These are phyloP conservation scores for Sarcophilus harrisii DNA, from an alignment of 2,797 vertebrate genomes.

Conservation along the genomic window DNA sequence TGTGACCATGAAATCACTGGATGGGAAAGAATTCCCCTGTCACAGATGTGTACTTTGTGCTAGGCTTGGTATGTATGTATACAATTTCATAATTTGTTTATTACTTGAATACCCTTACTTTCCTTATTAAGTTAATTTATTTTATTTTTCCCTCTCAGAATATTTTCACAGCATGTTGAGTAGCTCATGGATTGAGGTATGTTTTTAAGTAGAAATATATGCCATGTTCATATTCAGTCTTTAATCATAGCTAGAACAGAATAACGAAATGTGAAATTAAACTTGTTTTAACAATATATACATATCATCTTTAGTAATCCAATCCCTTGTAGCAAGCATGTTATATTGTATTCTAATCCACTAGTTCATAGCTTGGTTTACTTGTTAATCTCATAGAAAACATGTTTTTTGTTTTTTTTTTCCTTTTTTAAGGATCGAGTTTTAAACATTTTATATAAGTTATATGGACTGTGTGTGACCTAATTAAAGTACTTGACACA, in stretches of 20 bases:
- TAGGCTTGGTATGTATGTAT: constrained; percentile 91
- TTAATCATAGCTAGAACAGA: not conserved
- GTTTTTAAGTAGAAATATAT: constrained; percentile 37
- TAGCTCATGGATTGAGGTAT: constrained; percentile 98
- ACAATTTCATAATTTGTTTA: not conserved
- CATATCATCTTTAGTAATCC: not conserved
- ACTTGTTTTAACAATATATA: not conserved
- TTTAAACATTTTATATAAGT: not conserved
- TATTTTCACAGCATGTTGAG: constrained; percentile 99
- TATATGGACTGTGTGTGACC: not conserved
- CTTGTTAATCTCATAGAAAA: not conserved
- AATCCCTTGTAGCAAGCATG: not conserved
- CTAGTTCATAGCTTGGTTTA: not conserved
- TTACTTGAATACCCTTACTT: constrained; percentile 56
- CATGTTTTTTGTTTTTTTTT: not conserved
- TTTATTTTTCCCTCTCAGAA: constrained; percentile 87
- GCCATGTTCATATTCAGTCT: not conserved
- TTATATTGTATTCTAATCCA: not conserved
- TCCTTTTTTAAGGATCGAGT: not conserved
- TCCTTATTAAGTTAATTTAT: constrained; percentile 68
- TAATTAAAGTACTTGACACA: not conserved
- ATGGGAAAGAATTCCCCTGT: constrained; percentile 96
- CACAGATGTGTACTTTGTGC: constrained; percentile 98
- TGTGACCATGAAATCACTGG: constrained; percentile 94
- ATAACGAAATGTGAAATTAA: not conserved